phyloP scores from a whole-genome alignment of 2,797 vertebrate species.

The Vultur gryphus region DNA sequence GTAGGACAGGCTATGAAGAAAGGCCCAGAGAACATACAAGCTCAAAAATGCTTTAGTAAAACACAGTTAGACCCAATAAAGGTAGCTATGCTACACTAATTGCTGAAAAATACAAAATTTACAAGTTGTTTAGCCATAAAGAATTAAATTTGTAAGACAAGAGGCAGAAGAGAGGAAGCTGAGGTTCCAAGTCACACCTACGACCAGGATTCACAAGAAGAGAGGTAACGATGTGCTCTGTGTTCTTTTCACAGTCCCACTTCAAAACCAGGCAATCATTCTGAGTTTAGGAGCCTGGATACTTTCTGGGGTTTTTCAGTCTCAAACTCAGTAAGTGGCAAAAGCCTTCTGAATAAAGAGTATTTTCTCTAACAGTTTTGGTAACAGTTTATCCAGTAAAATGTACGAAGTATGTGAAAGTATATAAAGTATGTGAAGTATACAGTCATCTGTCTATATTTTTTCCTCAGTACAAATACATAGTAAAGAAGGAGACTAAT shows the following conservation, averaged over 20 bases:
- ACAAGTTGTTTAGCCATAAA: neutral
- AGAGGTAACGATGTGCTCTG: neutral
- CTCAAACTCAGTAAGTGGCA: neutral
- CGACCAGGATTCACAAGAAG: neutral
- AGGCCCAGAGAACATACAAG: neutral
- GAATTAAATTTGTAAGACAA: neutral
- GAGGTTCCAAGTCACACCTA: neutral
- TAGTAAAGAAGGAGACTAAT: neutral
- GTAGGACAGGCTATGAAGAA: neutral
- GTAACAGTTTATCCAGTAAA: neutral
- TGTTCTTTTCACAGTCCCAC: neutral
- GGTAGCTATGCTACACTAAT: neutral
- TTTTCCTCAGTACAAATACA: neutral
- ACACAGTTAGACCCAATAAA: neutral
- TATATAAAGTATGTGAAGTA: neutral
- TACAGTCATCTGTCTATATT: neutral
- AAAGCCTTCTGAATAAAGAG: neutral
- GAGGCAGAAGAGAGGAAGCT: neutral
- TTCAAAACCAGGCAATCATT: neutral
- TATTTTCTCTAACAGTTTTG: neutral
- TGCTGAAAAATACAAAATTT: neutral
- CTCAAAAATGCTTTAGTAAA: neutral
- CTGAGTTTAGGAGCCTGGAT: neutral
- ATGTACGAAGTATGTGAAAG: neutral
- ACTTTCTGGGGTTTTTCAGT: neutral